Percentiles rank a stretch among this genome's conserved stretches.
Conservation (phyloP, 2,113 vertebrate genomes). For the Xiphophorus hellerii region DNA sequence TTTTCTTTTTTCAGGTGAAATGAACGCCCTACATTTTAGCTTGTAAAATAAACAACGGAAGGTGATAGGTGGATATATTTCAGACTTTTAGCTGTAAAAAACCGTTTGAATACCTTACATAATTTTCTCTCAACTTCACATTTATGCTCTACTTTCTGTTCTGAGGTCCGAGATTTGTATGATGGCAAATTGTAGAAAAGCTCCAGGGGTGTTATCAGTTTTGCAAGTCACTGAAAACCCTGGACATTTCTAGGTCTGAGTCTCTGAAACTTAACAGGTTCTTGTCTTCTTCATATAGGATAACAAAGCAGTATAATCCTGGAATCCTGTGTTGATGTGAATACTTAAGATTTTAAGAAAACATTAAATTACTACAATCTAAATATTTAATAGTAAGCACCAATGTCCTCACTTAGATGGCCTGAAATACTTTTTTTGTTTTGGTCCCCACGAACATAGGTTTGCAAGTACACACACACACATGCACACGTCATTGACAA, state of each 20-base stretch:
- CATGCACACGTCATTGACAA: neutral
- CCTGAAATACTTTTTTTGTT: neutral
- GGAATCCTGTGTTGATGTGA: neutral
- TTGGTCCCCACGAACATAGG: neutral
- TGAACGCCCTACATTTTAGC: slow-evolving; percentile 33
- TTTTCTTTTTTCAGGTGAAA: slow-evolving; percentile 27
- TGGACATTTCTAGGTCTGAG: slow-evolving; percentile 17
- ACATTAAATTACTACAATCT: neutral
- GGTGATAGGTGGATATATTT: neutral
- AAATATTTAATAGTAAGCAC: neutral
- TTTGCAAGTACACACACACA: neutral
- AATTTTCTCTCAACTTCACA: no score
- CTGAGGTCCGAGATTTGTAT: no score
- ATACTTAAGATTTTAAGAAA: neutral
- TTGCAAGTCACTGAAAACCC: neutral
- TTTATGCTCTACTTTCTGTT: no score
- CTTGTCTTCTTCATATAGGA: slow-evolving; percentile 11
- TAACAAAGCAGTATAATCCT: slow-evolving; percentile 5
- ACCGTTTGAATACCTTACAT: no score
- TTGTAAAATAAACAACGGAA: slow-evolving; percentile 31
- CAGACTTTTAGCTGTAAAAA: no score
- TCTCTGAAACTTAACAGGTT: slow-evolving; percentile 22
- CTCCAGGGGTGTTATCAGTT: no score
- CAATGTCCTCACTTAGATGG: neutral
- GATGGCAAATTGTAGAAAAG: no score